Base-by-base conservation (phyloP, 2,113 vertebrate species). In the Gorsachius goisagi region DNA sequence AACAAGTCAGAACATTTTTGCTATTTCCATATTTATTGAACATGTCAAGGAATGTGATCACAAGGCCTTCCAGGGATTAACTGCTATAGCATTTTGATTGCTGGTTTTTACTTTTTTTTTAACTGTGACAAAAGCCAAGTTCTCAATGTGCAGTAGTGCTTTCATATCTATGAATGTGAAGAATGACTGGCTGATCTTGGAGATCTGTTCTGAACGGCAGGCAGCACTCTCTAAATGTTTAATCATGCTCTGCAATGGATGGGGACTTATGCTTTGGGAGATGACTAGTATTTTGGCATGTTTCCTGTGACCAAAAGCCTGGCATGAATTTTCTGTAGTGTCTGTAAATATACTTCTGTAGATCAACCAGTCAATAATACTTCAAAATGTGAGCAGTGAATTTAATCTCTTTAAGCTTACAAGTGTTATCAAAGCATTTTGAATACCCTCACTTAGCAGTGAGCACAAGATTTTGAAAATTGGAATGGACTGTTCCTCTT, bases 11-110 rank as follows among this genome's bases (percentile, higher is more conserved):
- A 95, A 97, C 72, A 10, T 96, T 97, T 97, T 93, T 66, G 74
- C 66, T 96, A 44, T 97, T 98, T 98, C 94, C 84, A 56, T 97
- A 96, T 97, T 97, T 98, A 96, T 97, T 95, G 97, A 96, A 94
- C 74, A 66, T 83, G 82, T 97, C 88, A 96, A 87, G 86, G 76
- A 95, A 95, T 97, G 86, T 89, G 89, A 85, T 96, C 85, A 76
- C 50, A 94, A 97, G 95, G 83, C 91, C 96, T 98, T 97, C 88
- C 83, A 97, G 53, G 90, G 97, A 97, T 97, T 97, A 98, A 92
- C 79, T 91, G 62, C 93, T 96, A 28, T 87, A 88, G 39, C 89
- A 47, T 78, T 95, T 96, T 90, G 85, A 86, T 91, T 75, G 21
- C 9, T 41, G 79, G 89, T 94, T 7, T 12, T 56, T 27, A 44